Percentiles rank a stretch among this genome's conserved stretches.
Evolutionary conservation across 2,888 invertebrate species (phyloP).

Genomic region (Lydus trimaculatus): DNA sequence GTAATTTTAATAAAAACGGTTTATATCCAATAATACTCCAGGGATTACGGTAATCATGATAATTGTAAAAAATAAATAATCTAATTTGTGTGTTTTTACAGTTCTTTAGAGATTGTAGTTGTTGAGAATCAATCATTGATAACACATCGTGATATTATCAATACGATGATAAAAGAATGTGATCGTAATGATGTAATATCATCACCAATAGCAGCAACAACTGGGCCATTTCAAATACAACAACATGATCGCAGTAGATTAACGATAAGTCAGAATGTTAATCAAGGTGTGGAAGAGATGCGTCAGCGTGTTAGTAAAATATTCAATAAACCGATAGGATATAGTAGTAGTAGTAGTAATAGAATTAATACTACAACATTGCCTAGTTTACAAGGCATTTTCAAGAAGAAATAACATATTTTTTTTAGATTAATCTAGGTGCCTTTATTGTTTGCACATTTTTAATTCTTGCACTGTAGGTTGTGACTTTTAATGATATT

Average conservation of each 20-base stretch:
- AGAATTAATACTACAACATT: constrained; percentile 48
- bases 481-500: constrained; percentile 26
- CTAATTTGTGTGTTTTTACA: constrained; percentile 34
- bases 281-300: constrained; percentile 68
- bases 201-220: constrained; percentile 28
- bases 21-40: constrained; percentile 62
- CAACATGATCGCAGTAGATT: constrained; percentile 42
- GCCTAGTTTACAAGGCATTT: constrained; percentile 59
- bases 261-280: constrained; percentile 54
- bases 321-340: constrained; percentile 62
- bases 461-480: constrained; percentile 10
- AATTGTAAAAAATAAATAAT: neutral
- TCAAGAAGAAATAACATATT: constrained; percentile 59
- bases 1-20: constrained; percentile 62
- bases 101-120: constrained; percentile 62
- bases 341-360: no score
- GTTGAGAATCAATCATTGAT: constrained; percentile 59
- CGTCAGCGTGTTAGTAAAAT: constrained; percentile 68
- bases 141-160: constrained; percentile 63
- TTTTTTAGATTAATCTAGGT: constrained; percentile 20
- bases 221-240: constrained; percentile 15
- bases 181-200: constrained; percentile 60
- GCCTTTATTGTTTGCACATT: constrained; percentile 16
- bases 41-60: constrained; percentile 59
- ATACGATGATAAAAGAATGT: constrained; percentile 64